A percentile compares a stretch with the other conserved stretches of the same genome.
Conservation (phyloP, 1,140 invertebrate species). For the Hycleus phaleratus region DNA sequence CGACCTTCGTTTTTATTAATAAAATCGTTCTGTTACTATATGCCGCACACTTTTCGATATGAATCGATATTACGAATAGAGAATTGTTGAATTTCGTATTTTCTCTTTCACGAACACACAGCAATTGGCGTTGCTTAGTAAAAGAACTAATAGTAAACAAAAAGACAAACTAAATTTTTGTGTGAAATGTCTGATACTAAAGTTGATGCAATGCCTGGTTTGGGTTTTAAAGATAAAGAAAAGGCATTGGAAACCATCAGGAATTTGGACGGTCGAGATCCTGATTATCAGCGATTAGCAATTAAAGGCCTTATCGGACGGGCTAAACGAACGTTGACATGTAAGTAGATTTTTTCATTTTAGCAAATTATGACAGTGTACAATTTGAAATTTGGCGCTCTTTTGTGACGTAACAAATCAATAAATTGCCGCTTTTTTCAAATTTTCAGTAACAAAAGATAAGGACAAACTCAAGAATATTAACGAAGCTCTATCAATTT, state of each 20-base stretch:
- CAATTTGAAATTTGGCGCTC: background rate
- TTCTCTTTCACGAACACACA: too few relatives aligned
- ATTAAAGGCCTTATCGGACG: constrained; percentile 55
- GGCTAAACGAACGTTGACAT: constrained; percentile 53
- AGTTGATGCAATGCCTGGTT: constrained; percentile 47
- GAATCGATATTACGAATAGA: too few relatives aligned
- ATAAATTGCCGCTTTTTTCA: background rate
- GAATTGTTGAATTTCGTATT: too few relatives aligned
- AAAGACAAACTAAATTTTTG: background rate
- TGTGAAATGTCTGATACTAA: constrained; percentile 34
- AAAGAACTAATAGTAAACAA: too few relatives aligned
- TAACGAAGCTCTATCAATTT: constrained; percentile 53
- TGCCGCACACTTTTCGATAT: background rate
- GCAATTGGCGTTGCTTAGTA: too few relatives aligned
- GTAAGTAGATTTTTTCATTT: constrained; percentile 42
- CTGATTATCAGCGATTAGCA: constrained; percentile 57
- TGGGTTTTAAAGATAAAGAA: constrained; percentile 58
- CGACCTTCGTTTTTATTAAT: constrained; percentile 3
- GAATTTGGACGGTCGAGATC: constrained; percentile 54
- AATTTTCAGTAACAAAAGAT: constrained; percentile 51
- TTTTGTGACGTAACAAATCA: background rate
- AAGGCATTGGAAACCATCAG: constrained; percentile 57
- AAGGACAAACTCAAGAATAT: constrained; percentile 59
- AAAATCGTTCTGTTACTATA: constrained; percentile 14
- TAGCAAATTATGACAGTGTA: background rate